A percentile compares a stretch with the other conserved stretches of the same genome.
These are phyloP conservation scores for Parapsyche elsis DNA, from an alignment of 1,140 invertebrate genomes.

Conservation along the genomic window DNA sequence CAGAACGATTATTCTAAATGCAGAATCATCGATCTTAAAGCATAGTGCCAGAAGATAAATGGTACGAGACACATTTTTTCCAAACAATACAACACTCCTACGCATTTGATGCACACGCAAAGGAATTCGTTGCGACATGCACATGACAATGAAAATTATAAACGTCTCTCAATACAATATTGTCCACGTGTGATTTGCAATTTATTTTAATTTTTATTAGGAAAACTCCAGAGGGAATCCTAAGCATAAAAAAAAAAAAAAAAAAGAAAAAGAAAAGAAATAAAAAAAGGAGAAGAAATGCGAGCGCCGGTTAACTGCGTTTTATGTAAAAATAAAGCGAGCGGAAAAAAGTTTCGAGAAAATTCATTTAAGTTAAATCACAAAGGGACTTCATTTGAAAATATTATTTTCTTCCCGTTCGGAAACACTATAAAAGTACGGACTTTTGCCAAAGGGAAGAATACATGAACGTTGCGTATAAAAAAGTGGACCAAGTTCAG, in stretches of 20 bases:
- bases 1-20: no score
- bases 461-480: no score
- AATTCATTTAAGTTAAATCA: conserved; percentile 42
- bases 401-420: conserved; percentile 15
- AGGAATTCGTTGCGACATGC: conserved; percentile 20
- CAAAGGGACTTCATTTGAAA: conserved; percentile 14
- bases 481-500: no score
- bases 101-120: not conserved
- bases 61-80: not conserved
- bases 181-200: not conserved
- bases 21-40: no score
- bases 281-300: not conserved
- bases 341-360: conserved; percentile 14
- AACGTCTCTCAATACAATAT: not conserved
- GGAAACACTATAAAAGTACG: no score
- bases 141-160: not conserved
- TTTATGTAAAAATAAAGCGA: conserved; percentile 26
- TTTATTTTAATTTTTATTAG: no score
- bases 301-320: no score
- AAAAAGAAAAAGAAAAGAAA: not conserved
- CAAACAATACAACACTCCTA: conserved; percentile 11
- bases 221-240: no score
- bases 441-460: no score
- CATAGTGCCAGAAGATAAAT: no score
- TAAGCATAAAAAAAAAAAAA: not conserved